Percentiles rank a stretch among this genome's conserved stretches.
phyloP scores from a whole-genome alignment of 2,113 vertebrate species.

The Podarcis cretensis region DNA sequence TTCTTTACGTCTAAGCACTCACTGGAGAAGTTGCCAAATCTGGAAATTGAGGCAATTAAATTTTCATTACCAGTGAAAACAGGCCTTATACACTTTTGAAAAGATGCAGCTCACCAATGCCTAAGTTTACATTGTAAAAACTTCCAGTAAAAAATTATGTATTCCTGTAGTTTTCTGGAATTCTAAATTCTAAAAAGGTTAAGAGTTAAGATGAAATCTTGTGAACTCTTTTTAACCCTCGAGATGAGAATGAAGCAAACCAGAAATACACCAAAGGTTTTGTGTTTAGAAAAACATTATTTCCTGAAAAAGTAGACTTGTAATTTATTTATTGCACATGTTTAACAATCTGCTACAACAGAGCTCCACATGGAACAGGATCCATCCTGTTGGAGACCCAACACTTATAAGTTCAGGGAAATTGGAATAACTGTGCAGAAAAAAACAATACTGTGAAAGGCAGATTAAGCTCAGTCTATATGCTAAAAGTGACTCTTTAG shows the following conservation, averaged over 20 bases:
- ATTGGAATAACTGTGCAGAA: conserved; percentile 34
- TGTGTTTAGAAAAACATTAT: conserved; percentile 57
- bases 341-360: conserved; percentile 64
- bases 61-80: conserved; percentile 59
- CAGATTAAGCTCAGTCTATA: not conserved
- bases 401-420: conserved; percentile 47
- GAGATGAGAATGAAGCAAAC: conserved; percentile 50
- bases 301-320: conserved; percentile 60
- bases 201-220: conserved; percentile 39
- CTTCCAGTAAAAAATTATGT: conserved; percentile 55
- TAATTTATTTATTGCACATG: conserved; percentile 51
- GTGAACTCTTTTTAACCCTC: conserved; percentile 67
- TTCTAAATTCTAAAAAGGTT: conserved; percentile 37
- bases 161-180: conserved; percentile 23
- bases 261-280: conserved; percentile 50
- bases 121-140: conserved; percentile 53
- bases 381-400: conserved; percentile 42
- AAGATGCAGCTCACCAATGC: conserved; percentile 58
- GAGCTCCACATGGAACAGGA: conserved; percentile 39
- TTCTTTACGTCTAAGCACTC: conserved; percentile 50
- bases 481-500: not conserved
- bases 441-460: not conserved
- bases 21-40: conserved; percentile 56
- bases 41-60: conserved; percentile 68
- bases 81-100: conserved; percentile 28